Conservation (phyloP, 2,797 vertebrate genomes). For the Glyptemys insculpta region DNA sequence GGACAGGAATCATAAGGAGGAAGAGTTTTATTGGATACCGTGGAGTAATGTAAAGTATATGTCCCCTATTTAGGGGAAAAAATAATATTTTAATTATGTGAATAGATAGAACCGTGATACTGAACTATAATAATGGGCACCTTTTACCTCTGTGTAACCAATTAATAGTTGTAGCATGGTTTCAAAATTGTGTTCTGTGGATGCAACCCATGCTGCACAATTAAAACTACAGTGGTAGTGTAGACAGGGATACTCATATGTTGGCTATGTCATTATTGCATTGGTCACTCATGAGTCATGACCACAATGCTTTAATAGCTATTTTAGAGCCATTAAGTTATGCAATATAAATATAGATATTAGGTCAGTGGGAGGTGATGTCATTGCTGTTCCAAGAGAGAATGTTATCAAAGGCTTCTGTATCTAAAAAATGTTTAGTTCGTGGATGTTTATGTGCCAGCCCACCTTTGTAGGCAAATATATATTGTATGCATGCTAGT, state of each 20-base stretch:
- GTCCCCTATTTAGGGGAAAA: not conserved
- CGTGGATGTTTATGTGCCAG: not conserved
- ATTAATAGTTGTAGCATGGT: slow-evolving; percentile 1
- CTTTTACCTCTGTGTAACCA: not conserved
- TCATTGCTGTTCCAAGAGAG: not conserved
- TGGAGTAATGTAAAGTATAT: not conserved
- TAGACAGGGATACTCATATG: not conserved
- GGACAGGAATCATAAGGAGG: not conserved
- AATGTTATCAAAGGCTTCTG: not conserved
- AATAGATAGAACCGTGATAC: not conserved
- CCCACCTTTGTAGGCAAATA: not conserved
- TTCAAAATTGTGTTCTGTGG: not conserved
- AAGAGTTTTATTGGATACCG: not conserved
- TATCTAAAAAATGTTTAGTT: not conserved
- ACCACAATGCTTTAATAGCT: not conserved
- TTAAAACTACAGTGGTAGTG: not conserved
- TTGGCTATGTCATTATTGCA: not conserved
- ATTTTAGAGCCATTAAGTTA: not conserved
- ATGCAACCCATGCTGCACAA: slow-evolving; percentile 14
- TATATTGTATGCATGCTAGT: not conserved
- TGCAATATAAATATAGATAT: not conserved
- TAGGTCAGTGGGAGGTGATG: not conserved
- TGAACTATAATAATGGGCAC: not conserved
- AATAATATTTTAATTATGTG: not conserved
- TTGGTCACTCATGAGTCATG: not conserved